Evolutionary conservation across 2,888 invertebrate species (phyloP), one percentile per base, ranked within the genome.

Genomic region (Lordiphosa andalusiaca): DNA sequence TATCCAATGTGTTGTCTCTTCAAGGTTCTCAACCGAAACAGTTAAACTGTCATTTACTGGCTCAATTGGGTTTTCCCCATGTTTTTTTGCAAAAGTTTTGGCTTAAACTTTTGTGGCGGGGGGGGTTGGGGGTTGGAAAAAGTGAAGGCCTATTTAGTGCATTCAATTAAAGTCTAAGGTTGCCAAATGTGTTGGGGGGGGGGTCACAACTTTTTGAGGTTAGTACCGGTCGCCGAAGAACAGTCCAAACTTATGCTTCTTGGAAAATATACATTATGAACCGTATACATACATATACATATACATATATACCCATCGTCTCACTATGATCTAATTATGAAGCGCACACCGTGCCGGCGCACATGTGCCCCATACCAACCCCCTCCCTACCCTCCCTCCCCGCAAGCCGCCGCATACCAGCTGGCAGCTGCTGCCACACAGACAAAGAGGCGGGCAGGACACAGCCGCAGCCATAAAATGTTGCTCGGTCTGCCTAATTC

Each of bases 281-380:
- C n/a, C n/a, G n/a, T n/a, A n/a, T n/a, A n/a, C n/a, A n/a, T n/a
- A n/a, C n/a, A n/a, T n/a, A n/a, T n/a, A n/a, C n/a, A n/a, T n/a
- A n/a, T n/a, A 6, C 6, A 6, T 6, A 6, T 6, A 2, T 25
- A 25, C 9, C 3, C 9, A 9, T 9, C 30, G 9, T 30, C 9
- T 9, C 9, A 76, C 84, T 77, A 84, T 84, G 85, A 84, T 77
- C 78, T 77, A 77, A 77, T 77, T 77, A 77, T 82, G 72, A 62
- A 48, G 47, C 48, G 50, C 68, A 59, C 71, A 58, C 56, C 64
- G 64, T 50, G 42, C 23, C 58, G 63, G 76, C 55, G 65, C 81
- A 69, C 63, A 72, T 80, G 69, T 75, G 68, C 68, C 72, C 54
- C 62, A 35, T 46, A n/a, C n/a, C n/a, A n/a, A n/a, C n/a, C n/a